Conservation (phyloP, 2,113 vertebrate genomes). For the Trinectes maculatus region DNA sequence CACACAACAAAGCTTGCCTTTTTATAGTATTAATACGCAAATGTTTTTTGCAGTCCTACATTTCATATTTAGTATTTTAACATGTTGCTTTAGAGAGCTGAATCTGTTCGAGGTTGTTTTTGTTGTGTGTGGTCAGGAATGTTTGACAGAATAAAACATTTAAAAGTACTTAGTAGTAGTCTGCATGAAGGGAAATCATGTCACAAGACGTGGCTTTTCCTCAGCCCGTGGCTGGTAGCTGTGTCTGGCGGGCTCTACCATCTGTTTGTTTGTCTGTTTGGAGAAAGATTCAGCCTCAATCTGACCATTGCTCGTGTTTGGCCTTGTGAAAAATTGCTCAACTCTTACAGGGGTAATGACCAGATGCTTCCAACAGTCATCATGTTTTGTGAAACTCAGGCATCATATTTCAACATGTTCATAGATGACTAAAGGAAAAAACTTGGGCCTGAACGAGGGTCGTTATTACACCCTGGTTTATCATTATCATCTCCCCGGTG, state of each 20-base stretch:
- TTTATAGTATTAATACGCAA: neutral
- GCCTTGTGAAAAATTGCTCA: slow-evolving; percentile 16
- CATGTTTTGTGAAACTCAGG: neutral
- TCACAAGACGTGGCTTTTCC: slow-evolving; percentile 32
- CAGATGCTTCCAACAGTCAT: slow-evolving; percentile 11
- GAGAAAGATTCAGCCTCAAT: slow-evolving; percentile 18
- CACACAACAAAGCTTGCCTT: neutral
- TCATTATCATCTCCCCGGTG: slow-evolving; percentile 36
- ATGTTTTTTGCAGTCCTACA: neutral
- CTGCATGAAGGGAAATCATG: neutral
- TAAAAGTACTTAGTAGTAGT: no score
- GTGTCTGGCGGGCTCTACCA: slow-evolving; percentile 26
- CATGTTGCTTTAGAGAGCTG: neutral
- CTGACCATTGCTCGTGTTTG: slow-evolving; percentile 6
- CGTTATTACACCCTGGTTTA: slow-evolving; percentile 22
- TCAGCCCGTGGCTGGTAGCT: slow-evolving; percentile 11
- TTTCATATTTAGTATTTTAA: neutral
- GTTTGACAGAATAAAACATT: no score
- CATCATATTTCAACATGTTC: slow-evolving; percentile 32
- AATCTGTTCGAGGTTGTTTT: no score
- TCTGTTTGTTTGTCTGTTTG: slow-evolving; percentile 44
- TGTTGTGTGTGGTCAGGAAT: neutral
- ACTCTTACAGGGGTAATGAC: neutral
- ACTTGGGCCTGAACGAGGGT: neutral
- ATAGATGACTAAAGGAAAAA: neutral